phyloP scores from a whole-genome alignment of 2,888 invertebrate species.

The Tetranychus piercei region DNA sequence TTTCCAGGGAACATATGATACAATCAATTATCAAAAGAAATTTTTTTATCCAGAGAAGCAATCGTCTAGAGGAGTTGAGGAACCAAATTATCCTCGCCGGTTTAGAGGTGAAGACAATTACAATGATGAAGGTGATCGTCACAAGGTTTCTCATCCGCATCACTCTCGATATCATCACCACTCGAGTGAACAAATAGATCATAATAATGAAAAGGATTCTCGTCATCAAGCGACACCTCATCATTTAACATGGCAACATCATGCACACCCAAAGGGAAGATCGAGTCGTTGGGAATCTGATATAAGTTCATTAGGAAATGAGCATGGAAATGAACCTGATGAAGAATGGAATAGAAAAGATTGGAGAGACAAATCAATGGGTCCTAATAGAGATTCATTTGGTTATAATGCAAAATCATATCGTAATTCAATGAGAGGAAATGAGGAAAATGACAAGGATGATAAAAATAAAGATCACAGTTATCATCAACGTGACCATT shows the following conservation, averaged over 20 bases:
- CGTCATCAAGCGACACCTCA: background rate
- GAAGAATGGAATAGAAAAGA: background rate
- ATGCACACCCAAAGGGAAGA: background rate
- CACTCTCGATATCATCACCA: background rate
- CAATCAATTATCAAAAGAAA: conserved; percentile 6
- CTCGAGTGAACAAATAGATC: background rate
- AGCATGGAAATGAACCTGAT: background rate
- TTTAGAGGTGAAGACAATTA: background rate
- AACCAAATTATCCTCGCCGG: background rate
- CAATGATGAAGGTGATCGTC: background rate
- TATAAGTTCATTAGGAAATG: background rate
- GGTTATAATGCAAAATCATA: background rate
- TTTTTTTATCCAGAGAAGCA: background rate
- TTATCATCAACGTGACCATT: background rate
- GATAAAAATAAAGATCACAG: background rate
- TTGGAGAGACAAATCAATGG: background rate
- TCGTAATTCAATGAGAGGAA: background rate
- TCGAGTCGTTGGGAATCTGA: background rate
- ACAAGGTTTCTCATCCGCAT: background rate
- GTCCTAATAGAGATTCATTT: background rate
- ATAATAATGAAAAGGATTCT: background rate
- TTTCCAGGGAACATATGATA: conserved; percentile 9
- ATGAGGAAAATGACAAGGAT: background rate
- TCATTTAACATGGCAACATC: background rate
- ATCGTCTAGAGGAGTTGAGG: background rate